Percentiles rank a stretch among this genome's conserved stretches.
These are phyloP conservation scores for Plodia interpunctella DNA, from an alignment of 1,140 invertebrate genomes.

Conservation along the genomic window DNA sequence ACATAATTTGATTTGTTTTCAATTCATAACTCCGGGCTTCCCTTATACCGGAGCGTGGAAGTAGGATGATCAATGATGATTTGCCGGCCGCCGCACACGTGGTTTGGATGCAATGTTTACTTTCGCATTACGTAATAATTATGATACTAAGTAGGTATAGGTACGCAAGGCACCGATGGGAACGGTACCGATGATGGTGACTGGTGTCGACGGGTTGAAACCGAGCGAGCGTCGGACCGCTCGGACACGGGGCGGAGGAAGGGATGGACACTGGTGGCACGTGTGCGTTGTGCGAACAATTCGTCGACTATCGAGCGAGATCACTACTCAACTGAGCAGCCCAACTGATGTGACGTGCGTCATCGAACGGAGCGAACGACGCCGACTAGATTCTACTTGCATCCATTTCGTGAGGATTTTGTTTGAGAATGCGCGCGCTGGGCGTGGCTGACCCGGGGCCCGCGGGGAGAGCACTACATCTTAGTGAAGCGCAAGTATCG, in stretches of 20 bases:
- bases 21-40: not conserved
- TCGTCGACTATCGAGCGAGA: constrained; percentile 61
- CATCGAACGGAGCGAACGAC: constrained; percentile 48
- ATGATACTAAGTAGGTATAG: constrained; percentile 33
- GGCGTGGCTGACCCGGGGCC: constrained; percentile 62
- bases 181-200: constrained; percentile 31
- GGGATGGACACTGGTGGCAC: constrained; percentile 54
- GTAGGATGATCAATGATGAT: constrained; percentile 23
- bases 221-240: constrained; percentile 36
- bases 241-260: constrained; percentile 37
- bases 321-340: constrained; percentile 60
- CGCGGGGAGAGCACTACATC: constrained; percentile 50
- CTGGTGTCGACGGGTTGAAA: constrained; percentile 25
- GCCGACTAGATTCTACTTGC: constrained; percentile 53
- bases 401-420: constrained; percentile 63
- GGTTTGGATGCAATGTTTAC: constrained; percentile 55
- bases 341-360: constrained; percentile 57
- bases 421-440: constrained; percentile 70
- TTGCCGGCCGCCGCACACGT: constrained; percentile 55
- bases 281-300: constrained; percentile 66
- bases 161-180: constrained; percentile 39
- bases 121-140: constrained; percentile 61
- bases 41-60: constrained; percentile 7
- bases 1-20: not conserved
- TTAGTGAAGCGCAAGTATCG: constrained; percentile 51